These are phyloP conservation scores for Kryptolebias ocellatus DNA, from an alignment of 2,797 vertebrate species.

Conservation along the genomic window DNA sequence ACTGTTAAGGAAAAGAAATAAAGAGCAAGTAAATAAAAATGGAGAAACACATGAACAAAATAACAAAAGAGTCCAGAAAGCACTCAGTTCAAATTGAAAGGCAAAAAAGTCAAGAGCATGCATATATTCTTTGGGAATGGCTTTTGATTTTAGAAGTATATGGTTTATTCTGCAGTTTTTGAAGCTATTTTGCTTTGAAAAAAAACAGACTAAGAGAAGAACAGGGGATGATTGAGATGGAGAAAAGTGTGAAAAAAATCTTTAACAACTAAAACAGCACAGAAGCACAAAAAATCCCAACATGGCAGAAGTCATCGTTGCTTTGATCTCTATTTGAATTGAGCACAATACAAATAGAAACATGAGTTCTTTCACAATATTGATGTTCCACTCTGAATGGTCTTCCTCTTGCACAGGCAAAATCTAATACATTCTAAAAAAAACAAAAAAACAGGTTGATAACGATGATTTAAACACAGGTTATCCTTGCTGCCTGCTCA, in stretches of 20 bases:
- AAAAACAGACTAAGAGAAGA: constrained; percentile 54
- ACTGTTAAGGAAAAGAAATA: constrained; percentile 48
- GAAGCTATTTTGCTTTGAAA: constrained; percentile 67
- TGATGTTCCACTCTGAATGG: constrained; percentile 67
- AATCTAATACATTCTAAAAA: constrained; percentile 79
- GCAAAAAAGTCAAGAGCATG: constrained; percentile 74
- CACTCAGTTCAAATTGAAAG: constrained; percentile 66
- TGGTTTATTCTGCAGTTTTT: constrained; percentile 80
- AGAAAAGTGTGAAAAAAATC: constrained; percentile 37
- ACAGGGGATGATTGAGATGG: constrained; percentile 50
- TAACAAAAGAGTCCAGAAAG: constrained; percentile 67
- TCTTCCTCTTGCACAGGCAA: constrained; percentile 76
- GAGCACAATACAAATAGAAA: constrained; percentile 74
- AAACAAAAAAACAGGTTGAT: constrained; percentile 55
- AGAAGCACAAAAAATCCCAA: constrained; percentile 72
- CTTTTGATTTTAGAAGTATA: constrained; percentile 74
- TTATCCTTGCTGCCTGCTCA: constrained; percentile 82
- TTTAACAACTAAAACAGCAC: constrained; percentile 51
- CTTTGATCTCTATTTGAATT: constrained; percentile 77
- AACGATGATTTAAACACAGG: constrained; percentile 66
- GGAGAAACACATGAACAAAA: constrained; percentile 60
- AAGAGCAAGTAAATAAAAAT: constrained; percentile 41
- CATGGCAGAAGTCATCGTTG: constrained; percentile 64
- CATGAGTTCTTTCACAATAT: constrained; percentile 45
- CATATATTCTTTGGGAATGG: constrained; percentile 79